Evolutionary conservation across 2,113 vertebrate genomes (phyloP).

Genomic region (Psittacus erithacus): DNA sequence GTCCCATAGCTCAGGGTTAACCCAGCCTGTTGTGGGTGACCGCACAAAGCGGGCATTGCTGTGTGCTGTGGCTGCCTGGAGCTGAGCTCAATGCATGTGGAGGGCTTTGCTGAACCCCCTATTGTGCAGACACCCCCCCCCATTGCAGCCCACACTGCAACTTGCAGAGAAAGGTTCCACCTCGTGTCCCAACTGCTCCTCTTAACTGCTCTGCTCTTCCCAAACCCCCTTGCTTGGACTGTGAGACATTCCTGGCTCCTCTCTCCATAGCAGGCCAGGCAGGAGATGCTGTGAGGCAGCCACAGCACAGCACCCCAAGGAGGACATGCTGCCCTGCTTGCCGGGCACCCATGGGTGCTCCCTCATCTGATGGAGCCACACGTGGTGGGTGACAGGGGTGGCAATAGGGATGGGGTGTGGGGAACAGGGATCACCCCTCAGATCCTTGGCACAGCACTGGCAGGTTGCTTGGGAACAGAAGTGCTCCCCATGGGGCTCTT

Average conservation of each 20-base stretch:
- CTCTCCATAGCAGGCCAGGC: not conserved
- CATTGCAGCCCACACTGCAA: not conserved
- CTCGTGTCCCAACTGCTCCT: not conserved
- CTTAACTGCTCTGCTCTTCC: not conserved
- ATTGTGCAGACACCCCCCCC: not conserved
- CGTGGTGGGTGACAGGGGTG: constrained; percentile 65
- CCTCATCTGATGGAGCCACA: fast-evolving
- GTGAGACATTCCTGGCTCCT: fast-evolving
- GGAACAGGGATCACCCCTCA: not conserved
- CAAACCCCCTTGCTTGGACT: fast-evolving
- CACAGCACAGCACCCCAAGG: not conserved
- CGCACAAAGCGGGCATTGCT: not conserved
- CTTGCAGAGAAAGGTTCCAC: not conserved
- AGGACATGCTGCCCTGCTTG: constrained; percentile 60
- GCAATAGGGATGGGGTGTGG: fast-evolving
- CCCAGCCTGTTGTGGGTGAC: not conserved
- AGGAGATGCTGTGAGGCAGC: fast-evolving
- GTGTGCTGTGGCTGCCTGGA: not conserved
- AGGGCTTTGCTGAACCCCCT: not conserved
- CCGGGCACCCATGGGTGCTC: not conserved
- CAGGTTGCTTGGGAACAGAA: not conserved
- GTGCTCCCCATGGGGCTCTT: fast-evolving
- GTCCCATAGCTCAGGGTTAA: not conserved
- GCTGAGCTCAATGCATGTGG: too few species aligned
- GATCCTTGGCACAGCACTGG: not conserved